Percentiles rank a stretch among this genome's conserved stretches.
Conservation (phyloP, 2,797 vertebrate genomes). For the Ammospiza maritima region DNA sequence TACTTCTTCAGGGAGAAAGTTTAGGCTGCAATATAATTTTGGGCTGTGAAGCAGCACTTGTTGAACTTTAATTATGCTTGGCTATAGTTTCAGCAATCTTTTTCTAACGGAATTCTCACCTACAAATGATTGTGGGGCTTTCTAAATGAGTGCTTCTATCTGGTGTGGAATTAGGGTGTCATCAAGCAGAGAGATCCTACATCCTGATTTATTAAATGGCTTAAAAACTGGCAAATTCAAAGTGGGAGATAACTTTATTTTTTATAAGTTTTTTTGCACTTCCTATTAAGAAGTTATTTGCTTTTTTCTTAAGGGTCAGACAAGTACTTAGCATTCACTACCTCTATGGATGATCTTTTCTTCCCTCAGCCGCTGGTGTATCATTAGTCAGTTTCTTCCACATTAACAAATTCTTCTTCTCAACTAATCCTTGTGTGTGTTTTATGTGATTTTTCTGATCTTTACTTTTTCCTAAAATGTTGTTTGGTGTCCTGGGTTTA, state of each 20-base stretch:
- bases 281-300: background rate
- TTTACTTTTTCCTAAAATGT: background rate
- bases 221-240: background rate
- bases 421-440: background rate
- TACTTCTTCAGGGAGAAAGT: background rate
- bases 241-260: background rate
- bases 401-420: background rate
- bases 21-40: background rate
- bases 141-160: background rate
- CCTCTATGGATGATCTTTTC: background rate
- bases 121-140: fast-evolving
- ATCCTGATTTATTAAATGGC: background rate
- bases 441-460: background rate
- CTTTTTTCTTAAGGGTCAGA: background rate
- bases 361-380: background rate
- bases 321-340: background rate
- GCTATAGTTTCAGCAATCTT: background rate
- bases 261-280: background rate
- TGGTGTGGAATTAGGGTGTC: background rate
- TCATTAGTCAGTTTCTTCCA: background rate
- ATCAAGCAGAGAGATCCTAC: background rate
- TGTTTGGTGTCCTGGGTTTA: background rate
- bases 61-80: background rate
- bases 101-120: background rate
- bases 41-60: background rate